phyloP scores from a whole-genome alignment of 2,797 vertebrate genomes.

The Lates japonicus region DNA sequence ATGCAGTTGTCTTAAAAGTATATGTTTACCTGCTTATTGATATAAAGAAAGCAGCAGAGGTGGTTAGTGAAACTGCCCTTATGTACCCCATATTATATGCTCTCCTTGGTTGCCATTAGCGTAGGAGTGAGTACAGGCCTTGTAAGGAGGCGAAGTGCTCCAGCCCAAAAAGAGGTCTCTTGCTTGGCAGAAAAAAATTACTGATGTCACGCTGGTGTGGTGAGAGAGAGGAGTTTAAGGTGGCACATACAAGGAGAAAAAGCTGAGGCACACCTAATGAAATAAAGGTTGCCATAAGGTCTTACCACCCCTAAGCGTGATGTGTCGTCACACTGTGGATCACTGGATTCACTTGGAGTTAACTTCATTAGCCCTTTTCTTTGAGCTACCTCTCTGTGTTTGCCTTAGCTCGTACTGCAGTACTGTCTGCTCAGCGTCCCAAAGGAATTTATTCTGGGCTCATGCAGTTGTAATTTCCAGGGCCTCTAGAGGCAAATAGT shows the following conservation, averaged over 20 bases:
- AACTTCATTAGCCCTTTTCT: constrained; percentile 37
- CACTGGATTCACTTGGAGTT: constrained; percentile 35
- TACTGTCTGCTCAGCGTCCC: background rate
- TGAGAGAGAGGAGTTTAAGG: constrained; percentile 9
- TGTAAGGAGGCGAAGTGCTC: background rate
- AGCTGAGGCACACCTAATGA: constrained; percentile 38
- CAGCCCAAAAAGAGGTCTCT: constrained; percentile 4
- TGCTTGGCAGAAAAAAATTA: constrained; percentile 26
- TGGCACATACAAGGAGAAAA: constrained; percentile 8
- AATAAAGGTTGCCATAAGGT: constrained; percentile 30
- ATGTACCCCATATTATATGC: background rate
- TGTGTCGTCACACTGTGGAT: constrained; percentile 18
- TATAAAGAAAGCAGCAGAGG: constrained; percentile 3
- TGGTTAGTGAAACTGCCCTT: background rate
- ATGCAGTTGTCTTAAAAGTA: background rate
- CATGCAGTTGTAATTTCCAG: constrained; percentile 9
- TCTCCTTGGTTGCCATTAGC: background rate
- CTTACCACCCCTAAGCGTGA: constrained; percentile 13
- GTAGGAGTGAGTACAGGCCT: constrained; percentile 1
- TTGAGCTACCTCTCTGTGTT: background rate
- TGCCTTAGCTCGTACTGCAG: background rate
- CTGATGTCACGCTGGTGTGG: constrained; percentile 16
- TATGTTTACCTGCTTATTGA: background rate
- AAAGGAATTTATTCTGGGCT: constrained; percentile 7
- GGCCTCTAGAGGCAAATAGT: constrained; percentile 4